phyloP scores from a whole-genome alignment of 2,888 invertebrate species.

The Orchesella flavescens region DNA sequence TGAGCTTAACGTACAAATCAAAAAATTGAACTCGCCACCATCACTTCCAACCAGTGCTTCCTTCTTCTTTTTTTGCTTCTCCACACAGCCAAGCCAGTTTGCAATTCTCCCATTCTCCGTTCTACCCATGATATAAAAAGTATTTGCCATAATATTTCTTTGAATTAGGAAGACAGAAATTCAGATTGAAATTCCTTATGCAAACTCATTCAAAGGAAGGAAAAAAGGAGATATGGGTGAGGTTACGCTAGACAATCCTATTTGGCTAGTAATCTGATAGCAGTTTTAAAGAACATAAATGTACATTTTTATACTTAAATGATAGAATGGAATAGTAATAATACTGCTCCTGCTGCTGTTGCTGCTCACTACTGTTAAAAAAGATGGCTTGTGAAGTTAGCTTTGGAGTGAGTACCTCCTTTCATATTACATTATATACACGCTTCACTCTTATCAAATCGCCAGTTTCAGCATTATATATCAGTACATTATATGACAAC shows the following conservation, averaged over 20 bases:
- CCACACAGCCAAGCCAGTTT: no score
- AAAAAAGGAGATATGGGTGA: neutral
- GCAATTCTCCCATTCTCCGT: no score
- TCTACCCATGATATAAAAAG: neutral
- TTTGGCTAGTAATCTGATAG: no score
- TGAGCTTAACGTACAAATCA: constrained; percentile 44
- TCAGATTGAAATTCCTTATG: constrained; percentile 47
- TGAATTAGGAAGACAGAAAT: constrained; percentile 28
- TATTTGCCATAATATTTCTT: neutral
- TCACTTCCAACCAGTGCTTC: neutral
- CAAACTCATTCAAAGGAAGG: constrained; percentile 19
- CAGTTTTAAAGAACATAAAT: no score
- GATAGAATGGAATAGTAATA: neutral
- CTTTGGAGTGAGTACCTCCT: constrained; percentile 20
- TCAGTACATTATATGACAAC: neutral
- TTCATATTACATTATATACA: constrained; percentile 20
- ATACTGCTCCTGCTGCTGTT: neutral
- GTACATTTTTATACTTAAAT: no score
- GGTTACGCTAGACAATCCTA: no score
- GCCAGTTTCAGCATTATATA: neutral
- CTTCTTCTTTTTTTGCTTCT: neutral
- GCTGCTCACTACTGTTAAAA: no score
- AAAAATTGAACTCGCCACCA: constrained; percentile 32
- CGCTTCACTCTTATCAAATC: constrained; percentile 40
- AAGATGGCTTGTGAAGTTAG: constrained; percentile 19